These are phyloP conservation scores for Colossoma macropomum DNA, from an alignment of 2,113 vertebrate species.

Conservation along the genomic window DNA sequence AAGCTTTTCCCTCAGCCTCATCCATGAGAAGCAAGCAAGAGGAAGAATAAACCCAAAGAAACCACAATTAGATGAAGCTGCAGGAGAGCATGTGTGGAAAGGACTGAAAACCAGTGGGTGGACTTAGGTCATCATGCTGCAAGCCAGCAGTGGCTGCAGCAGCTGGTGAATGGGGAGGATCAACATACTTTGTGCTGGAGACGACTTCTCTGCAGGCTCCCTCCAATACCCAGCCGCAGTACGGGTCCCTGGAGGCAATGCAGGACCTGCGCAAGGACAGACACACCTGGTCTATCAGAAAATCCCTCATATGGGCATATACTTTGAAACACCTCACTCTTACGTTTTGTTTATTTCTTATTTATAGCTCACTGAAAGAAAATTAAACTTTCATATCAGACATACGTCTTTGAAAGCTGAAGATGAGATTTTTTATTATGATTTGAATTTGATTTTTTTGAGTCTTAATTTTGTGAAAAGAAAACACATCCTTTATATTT, in stretches of 20 bases:
- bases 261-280: slow-evolving; percentile 83
- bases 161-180: background rate
- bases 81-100: background rate
- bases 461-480: too few species aligned
- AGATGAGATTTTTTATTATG: too few species aligned
- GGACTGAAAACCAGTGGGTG: background rate
- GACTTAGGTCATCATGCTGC: background rate
- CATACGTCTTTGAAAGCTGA: too few species aligned
- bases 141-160: background rate
- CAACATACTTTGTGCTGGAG: slow-evolving; percentile 84
- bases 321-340: too few species aligned
- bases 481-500: too few species aligned
- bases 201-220: slow-evolving; percentile 85
- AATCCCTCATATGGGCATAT: background rate
- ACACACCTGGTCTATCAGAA: background rate
- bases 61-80: slow-evolving; percentile 24
- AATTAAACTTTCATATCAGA: too few species aligned
- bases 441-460: too few species aligned
- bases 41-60: background rate
- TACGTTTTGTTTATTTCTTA: too few species aligned
- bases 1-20: slow-evolving; percentile 64
- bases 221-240: slow-evolving; percentile 94
- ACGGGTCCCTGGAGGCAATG: slow-evolving; percentile 95
- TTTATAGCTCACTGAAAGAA: too few species aligned
- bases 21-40: slow-evolving; percentile 38